Evolutionary conservation across 2,888 invertebrate genomes (phyloP).

Genomic region (Agrilus biguttatus): DNA sequence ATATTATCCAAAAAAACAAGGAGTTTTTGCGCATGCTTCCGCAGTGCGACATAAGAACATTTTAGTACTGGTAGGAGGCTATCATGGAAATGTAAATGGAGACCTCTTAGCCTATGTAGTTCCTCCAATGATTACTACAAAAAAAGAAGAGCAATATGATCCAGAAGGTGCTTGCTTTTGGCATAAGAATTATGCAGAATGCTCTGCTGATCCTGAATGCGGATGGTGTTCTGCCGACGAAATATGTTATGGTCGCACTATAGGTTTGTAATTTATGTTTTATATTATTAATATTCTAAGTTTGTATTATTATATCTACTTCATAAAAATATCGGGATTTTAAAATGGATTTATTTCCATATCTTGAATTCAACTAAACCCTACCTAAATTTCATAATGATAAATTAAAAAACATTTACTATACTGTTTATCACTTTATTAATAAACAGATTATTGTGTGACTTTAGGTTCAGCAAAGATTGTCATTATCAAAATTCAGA

Average conservation of each 20-base stretch:
- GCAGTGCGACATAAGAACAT: slow-evolving; percentile 71
- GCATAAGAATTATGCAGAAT: slow-evolving; percentile 63
- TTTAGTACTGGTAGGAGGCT: slow-evolving; percentile 72
- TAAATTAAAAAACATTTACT: no score
- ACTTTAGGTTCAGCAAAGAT: no score
- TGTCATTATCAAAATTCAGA: no score
- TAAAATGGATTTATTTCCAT: no score
- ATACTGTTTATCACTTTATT: no score
- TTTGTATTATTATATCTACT: no score
- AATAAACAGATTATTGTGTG: no score
- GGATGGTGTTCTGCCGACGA: slow-evolving; percentile 75
- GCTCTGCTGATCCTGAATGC: slow-evolving; percentile 82
- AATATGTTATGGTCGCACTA: slow-evolving; percentile 65
- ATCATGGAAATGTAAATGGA: slow-evolving; percentile 81
- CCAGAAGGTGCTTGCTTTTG: slow-evolving; percentile 64
- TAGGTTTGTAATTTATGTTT: slow-evolving; percentile 17
- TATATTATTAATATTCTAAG: no score
- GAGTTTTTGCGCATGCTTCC: slow-evolving; percentile 82
- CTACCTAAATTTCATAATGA: no score
- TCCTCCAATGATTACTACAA: slow-evolving; percentile 67
- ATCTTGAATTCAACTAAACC: no score
- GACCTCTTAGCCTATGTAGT: slow-evolving; percentile 78
- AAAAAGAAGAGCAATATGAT: slow-evolving; percentile 46
- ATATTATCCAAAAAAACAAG: slow-evolving; percentile 70
- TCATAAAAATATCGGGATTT: no score